Evolutionary conservation across 1,140 invertebrate species (phyloP).

Genomic region (Nephila pilipes): DNA sequence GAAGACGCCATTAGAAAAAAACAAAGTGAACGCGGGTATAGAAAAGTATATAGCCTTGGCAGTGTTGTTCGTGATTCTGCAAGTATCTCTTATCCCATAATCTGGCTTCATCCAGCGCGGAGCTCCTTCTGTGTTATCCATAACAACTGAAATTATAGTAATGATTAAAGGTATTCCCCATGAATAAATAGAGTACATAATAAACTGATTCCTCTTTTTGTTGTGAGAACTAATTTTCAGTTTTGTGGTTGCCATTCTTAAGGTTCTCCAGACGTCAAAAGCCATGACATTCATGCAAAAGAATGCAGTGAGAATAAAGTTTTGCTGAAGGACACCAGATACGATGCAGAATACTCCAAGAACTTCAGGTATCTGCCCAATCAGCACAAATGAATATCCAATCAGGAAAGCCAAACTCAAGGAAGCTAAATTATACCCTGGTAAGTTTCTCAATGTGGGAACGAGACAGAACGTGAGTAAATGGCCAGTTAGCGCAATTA

Average conservation of each 20-base stretch:
- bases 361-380: conserved; percentile 79
- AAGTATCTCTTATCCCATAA: conserved; percentile 81
- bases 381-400: conserved; percentile 82
- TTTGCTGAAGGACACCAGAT: conserved; percentile 81
- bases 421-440: conserved; percentile 83
- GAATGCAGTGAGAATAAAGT: conserved; percentile 84
- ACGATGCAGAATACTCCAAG: no score
- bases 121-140: conserved; percentile 81
- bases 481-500: conserved; percentile 82
- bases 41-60: conserved; percentile 84
- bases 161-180: no score
- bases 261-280: conserved; percentile 84
- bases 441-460: conserved; percentile 83
- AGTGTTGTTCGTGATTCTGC: conserved; percentile 84
- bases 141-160: conserved; percentile 81
- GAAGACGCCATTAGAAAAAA: conserved; percentile 83
- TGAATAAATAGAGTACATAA: no score
- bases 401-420: conserved; percentile 82
- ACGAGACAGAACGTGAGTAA: conserved; percentile 82
- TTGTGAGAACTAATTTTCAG: conserved; percentile 81
- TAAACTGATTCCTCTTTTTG: no score
- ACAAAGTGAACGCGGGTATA: conserved; percentile 82
- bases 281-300: no score
- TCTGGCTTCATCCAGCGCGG: conserved; percentile 81
- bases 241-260: conserved; percentile 82